Evolutionary conservation across 2,888 invertebrate genomes (phyloP), one percentile per base, ranked within the genome.

Genomic region (Petrolisthes manimaculis): DNA sequence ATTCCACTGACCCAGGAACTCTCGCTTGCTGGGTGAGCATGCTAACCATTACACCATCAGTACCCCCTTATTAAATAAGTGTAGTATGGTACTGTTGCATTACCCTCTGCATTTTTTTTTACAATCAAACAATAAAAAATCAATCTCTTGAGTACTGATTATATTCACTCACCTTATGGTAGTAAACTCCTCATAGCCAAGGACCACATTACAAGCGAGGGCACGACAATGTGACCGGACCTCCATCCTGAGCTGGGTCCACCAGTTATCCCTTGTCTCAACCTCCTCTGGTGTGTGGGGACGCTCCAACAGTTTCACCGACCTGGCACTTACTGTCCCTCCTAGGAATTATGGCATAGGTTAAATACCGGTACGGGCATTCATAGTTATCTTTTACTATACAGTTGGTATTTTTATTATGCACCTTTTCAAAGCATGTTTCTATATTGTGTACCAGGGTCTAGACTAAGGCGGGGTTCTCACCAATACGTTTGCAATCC

Each of bases 221-320:
- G 98, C 96, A 71, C 97, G 94, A 5, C 97, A 97, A 93, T 99
- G 99, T 4, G 98, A 97, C 0, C 98, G 95, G 88, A 99, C 96
- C 94, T 99, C 99, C 93, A 97, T 97, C 83, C 99, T 94, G 53
- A 99, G 94, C 93, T 99, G 98, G 0, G 96, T 97, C 99, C 99
- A 99, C 98, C 99, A 99, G 1, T 96, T 96, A 92, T 98, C 98
- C 75, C 98, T 95, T 4, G 96, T 96, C 92, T 97, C 97, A 21
- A 97, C 97, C 93, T 98, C 98, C 92, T 98, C 97, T 83, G 96
- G 95, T n/a, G 86, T 86, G 75, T 88, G 87, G 88, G 96, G 96
- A 91, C 96, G 94, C 92, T 96, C 96, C 78, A 97, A 93, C 55
- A 97, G 93, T 93, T 97, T 97, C 84, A 95, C 98, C 85, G 95